Evolutionary conservation across 2,888 invertebrate species (phyloP), one percentile per base, ranked within the genome.

Genomic region (Microplitis deprimator): DNA sequence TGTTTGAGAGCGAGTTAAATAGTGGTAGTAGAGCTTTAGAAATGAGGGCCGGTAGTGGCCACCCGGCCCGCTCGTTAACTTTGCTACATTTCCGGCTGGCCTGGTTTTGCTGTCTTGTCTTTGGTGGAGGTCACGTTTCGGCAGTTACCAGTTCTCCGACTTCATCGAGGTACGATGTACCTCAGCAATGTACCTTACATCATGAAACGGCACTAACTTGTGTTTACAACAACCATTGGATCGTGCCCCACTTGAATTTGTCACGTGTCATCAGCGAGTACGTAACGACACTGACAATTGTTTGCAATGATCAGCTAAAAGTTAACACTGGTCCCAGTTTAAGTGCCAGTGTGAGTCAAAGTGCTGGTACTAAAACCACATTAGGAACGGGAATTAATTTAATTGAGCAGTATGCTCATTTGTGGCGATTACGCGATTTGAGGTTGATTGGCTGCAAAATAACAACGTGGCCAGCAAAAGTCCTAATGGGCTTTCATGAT

Each of bases 381-480:
- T 13, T 50, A 13, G 50, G 5, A 50, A 13, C 50, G 50, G 50
- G 29, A 29, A 29, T 13, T 13, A 50, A 50, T 8, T 13, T 81
- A 74, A 82, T 84, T 60, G 86, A 86, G 73, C 95, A 95, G 87
- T 95, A 97, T 85, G 92, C 95, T 50, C 96, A 96, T 91, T 91
- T 97, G 85, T 93, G 93, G 81, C 93, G 95, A 86, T 92, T 97
- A 80, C 93, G 95, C 87, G 95, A 95, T 87, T 92, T 97, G 85
- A 93, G 94, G 87, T 92, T 97, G 86, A 95, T 95, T 90, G 94
- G 95, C 90, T 97, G 97, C 92, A 96, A 97, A 91, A 91, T 97
- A 88, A 94, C 94, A 83, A 93, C 94, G 90, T 94, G 97, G 93
- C 95, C 95, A 80, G 92, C 94, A 64, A 94, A 94, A 81, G 94